These are phyloP conservation scores for Drosophila kepulauana DNA, from an alignment of 1,140 invertebrate genomes.

Conservation along the genomic window DNA sequence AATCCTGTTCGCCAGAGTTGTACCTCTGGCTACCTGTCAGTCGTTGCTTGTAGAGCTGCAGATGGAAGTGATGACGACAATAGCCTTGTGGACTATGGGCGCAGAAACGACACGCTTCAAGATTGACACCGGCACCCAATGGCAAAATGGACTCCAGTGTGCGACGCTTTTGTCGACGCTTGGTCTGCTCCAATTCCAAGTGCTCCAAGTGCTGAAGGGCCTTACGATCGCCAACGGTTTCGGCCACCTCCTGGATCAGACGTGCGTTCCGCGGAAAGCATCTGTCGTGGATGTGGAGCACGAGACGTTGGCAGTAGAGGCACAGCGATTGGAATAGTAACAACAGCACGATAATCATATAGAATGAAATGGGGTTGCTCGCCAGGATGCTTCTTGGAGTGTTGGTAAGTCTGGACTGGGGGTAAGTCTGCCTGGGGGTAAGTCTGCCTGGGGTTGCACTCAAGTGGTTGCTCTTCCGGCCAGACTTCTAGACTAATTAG, in stretches of 20 bases:
- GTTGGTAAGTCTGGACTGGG: not conserved
- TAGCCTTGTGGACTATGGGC: slow-evolving; percentile 83
- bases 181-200: slow-evolving; percentile 63
- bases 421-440: slow-evolving; percentile 3
- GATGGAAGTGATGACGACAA: slow-evolving; percentile 79
- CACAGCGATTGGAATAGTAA: slow-evolving; percentile 84
- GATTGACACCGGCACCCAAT: slow-evolving; percentile 53
- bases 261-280: slow-evolving; percentile 81
- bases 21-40: slow-evolving; percentile 16
- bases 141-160: slow-evolving; percentile 63
- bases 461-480: slow-evolving; percentile 12
- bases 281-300: slow-evolving; percentile 80
- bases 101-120: slow-evolving; percentile 80
- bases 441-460: slow-evolving; percentile 1
- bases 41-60: slow-evolving; percentile 65
- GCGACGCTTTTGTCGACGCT: slow-evolving; percentile 67
- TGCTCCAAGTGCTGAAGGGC: slow-evolving; percentile 68
- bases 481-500: slow-evolving; percentile 5
- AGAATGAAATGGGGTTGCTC: slow-evolving; percentile 48
- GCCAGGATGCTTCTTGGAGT: no score
- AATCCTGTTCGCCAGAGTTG: slow-evolving; percentile 53
- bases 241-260: slow-evolving; percentile 77
- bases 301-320: slow-evolving; percentile 82
- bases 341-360: slow-evolving; percentile 84
- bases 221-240: slow-evolving; percentile 79